Conservation (phyloP, 2,888 invertebrate genomes). For the Drosophila setosimentum region DNA sequence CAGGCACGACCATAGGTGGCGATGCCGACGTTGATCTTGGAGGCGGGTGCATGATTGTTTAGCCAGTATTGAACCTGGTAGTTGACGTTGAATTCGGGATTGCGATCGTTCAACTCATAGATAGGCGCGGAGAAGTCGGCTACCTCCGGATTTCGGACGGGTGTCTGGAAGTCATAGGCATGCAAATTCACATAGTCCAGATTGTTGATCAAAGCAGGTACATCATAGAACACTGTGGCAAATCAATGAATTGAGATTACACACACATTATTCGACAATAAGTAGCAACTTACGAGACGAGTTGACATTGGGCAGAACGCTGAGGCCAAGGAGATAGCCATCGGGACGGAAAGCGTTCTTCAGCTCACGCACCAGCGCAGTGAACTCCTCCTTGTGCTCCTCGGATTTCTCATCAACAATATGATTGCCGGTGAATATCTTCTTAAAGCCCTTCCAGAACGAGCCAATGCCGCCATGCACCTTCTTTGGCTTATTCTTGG, state of each 20-base stretch:
- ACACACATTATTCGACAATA: neutral
- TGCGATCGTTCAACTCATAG: slow-evolving; percentile 90
- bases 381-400: slow-evolving; percentile 93
- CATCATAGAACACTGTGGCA: slow-evolving; percentile 90
- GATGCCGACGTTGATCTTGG: slow-evolving; percentile 90
- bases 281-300: slow-evolving; percentile 87
- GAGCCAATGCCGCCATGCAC: slow-evolving; percentile 88
- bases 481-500: slow-evolving; percentile 92
- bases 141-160: slow-evolving; percentile 91
- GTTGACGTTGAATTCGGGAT: slow-evolving; percentile 89
- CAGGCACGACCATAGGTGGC: slow-evolving; percentile 91
- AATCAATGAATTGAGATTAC: slow-evolving; percentile 53
- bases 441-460: slow-evolving; percentile 92
- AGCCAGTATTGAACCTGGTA: slow-evolving; percentile 89
- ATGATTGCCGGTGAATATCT: slow-evolving; percentile 89
- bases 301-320: slow-evolving; percentile 92
- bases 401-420: slow-evolving; percentile 92
- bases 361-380: slow-evolving; percentile 90
- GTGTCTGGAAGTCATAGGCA: slow-evolving; percentile 92
- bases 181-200: slow-evolving; percentile 92
- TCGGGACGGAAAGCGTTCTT: slow-evolving; percentile 90
- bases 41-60: slow-evolving; percentile 87
- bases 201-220: slow-evolving; percentile 90
- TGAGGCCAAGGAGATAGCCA: slow-evolving; percentile 89
- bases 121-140: slow-evolving; percentile 92